These are phyloP conservation scores for Climacteris rufus DNA, from an alignment of 2,113 vertebrate species.

Conservation along the genomic window DNA sequence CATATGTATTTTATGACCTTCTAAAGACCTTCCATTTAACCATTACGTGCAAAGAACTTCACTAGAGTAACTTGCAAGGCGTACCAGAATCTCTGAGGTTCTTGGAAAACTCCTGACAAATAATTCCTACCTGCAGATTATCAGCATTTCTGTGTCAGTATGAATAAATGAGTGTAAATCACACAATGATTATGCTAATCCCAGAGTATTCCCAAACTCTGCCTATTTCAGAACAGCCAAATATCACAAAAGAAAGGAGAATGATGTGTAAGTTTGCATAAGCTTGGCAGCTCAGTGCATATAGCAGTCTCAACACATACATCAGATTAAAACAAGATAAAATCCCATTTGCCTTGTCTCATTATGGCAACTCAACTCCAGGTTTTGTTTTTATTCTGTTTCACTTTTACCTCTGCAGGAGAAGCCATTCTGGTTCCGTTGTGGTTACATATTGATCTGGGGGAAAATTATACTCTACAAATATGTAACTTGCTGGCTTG, in stretches of 20 bases:
- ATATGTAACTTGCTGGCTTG: conserved; percentile 96
- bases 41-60: background rate
- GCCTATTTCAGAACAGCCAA: background rate
- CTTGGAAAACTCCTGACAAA: background rate
- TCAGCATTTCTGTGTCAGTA: background rate
- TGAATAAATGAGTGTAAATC: background rate
- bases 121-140: background rate
- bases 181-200: background rate
- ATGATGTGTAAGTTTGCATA: background rate
- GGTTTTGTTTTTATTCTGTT: background rate
- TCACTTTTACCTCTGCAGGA: conserved; percentile 69
- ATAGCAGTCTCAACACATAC: background rate
- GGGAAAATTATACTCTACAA: conserved; percentile 93
- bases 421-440: conserved; percentile 91
- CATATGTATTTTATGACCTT: background rate
- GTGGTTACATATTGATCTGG: conserved; percentile 90
- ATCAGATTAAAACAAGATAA: background rate
- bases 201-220: background rate
- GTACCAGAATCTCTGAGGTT: background rate
- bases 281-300: background rate
- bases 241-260: background rate
- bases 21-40: background rate
- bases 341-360: background rate
- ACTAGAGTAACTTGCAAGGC: background rate
- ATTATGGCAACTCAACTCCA: background rate